Evolutionary conservation across 2,797 vertebrate genomes (phyloP).

Genomic region (Kryptopterus vitreolus): DNA sequence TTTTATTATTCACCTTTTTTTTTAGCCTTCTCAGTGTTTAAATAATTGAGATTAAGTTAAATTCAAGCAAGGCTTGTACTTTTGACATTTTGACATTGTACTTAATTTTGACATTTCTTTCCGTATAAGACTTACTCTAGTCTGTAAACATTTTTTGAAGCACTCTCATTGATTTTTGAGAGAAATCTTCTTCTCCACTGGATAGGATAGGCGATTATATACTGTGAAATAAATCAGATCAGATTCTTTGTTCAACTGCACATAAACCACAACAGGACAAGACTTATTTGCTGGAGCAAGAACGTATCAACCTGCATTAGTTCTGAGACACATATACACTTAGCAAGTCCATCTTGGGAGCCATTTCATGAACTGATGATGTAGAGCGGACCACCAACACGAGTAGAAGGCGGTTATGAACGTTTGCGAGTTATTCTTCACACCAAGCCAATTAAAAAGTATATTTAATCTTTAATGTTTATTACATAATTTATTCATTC

Average conservation of each 20-base stretch:
- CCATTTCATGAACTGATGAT: neutral
- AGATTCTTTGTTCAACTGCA: neutral
- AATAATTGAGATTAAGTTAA: too few relatives aligned
- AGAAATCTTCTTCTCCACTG: neutral
- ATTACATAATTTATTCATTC: neutral
- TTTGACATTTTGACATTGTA: too few relatives aligned
- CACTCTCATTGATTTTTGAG: neutral
- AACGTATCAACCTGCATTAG: neutral
- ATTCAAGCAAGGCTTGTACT: neutral
- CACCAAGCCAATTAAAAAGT: neutral
- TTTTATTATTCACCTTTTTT: neutral
- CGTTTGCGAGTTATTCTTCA: neutral
- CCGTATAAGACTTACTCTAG: neutral
- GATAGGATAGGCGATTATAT: neutral
- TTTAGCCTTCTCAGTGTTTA: neutral
- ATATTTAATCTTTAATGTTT: neutral
- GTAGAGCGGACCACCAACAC: neutral
- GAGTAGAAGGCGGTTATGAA: neutral
- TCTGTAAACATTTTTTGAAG: neutral
- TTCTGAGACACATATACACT: neutral
- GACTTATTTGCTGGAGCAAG: constrained; percentile 2
- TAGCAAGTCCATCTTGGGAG: neutral
- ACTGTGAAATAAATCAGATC: constrained; percentile 9
- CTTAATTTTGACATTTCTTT: neutral
- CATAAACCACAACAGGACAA: constrained; percentile 16